Conservation (phyloP, 2,113 vertebrate species). For the Centrocercus urophasianus region DNA sequence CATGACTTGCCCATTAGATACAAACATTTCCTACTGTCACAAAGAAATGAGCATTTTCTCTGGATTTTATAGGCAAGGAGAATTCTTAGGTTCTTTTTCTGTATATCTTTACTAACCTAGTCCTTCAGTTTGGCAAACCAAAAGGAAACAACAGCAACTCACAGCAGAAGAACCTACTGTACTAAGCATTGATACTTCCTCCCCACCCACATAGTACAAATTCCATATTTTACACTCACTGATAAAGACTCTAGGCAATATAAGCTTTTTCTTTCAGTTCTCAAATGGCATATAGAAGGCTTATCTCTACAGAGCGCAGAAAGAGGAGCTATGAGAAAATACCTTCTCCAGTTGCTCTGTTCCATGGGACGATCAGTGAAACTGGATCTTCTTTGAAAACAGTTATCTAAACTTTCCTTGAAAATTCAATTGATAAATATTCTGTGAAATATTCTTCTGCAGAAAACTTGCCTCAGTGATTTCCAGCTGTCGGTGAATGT, state of each 20-base stretch:
- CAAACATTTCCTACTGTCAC: neutral
- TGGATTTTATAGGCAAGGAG: neutral
- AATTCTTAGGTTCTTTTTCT: neutral
- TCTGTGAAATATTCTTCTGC: neutral
- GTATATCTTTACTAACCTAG: neutral
- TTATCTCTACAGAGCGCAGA: neutral
- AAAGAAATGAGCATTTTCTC: neutral
- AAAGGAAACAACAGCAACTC: neutral
- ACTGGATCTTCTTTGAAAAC: neutral
- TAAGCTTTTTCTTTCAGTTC: neutral
- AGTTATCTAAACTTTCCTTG: neutral
- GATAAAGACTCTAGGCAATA: neutral
- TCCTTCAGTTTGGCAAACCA: neutral
- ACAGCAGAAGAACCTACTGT: neutral
- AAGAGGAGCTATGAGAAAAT: neutral
- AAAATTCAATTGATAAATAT: neutral
- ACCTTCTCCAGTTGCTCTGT: neutral
- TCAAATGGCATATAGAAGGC: neutral
- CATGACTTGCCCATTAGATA: fast-evolving
- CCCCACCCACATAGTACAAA: neutral
- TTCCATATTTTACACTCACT: neutral
- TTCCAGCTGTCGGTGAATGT: neutral
- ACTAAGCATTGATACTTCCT: neutral
- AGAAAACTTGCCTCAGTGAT: neutral
- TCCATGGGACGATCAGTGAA: neutral